Evolutionary conservation across 1,140 invertebrate genomes (phyloP), one percentile per base, ranked within the genome.

Genomic region (Psix sp.): DNA sequence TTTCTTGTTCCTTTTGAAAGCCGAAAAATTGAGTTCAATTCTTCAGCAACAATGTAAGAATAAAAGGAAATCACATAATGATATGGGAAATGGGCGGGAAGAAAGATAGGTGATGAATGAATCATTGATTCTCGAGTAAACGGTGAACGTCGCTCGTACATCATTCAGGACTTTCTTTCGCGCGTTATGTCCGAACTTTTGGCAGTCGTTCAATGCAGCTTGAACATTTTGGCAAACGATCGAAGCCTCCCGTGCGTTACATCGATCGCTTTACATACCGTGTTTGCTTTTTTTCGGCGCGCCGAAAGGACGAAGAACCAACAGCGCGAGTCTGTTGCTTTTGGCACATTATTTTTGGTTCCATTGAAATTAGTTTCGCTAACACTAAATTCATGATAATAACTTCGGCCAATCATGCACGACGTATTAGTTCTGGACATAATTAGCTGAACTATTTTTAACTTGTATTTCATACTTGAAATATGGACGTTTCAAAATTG

Each of bases 51-150:
- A 43, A 66, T 43, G 62, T 42, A 49, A 66, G 17, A 18, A 13
- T 24, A 39, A 40, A 40, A 9, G 31, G 16, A 16, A 31, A 16
- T 11, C 17, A 56, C 39, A 48, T 66, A 66, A 66, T 56, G 24
- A n/a, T 17, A 56, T 24, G 36, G 17, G 29, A 48, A 56, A 48
- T 11, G 33, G 42, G 14, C 17, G 5, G 39, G 17, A 31, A 20
- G 17, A 6, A 39, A 46, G 33, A 39, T 10, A 46, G 51, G 42
- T 56, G 49, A 56, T 67, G 63, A 67, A 67, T 67, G 63, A 67
- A 59, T 68, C 54, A 68, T 68, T 68, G 65, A 68, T 68, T 57
- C 21, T 18, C 20, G 51, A 35, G 14, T 39, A 21, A 48, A 66
- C 49, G 31, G 16, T 11, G 18, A 21, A 43, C n/a, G 5, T 39